A percentile compares a stretch with the other conserved stretches of the same genome.
These are phyloP conservation scores for Onychorhynchus coronatus DNA, from an alignment of 2,113 vertebrate genomes.

Conservation along the genomic window DNA sequence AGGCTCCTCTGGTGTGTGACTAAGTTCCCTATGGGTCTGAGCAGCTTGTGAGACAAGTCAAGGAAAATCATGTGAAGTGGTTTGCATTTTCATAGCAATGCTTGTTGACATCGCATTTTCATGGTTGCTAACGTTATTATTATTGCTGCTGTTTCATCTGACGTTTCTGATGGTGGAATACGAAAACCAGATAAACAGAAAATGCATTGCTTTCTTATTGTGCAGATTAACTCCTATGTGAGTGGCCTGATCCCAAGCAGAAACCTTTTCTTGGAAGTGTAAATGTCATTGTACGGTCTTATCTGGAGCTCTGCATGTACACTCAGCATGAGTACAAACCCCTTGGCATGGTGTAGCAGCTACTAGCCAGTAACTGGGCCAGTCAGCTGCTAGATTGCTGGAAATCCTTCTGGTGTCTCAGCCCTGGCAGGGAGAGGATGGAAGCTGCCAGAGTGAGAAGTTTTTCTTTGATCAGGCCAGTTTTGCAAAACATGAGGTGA, in stretches of 20 bases:
- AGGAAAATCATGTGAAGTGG: not conserved
- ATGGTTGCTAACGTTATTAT: not conserved
- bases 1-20: not conserved
- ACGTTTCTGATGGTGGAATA: not conserved
- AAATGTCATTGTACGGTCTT: rapidly evolving
- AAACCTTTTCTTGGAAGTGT: not conserved
- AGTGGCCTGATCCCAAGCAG: not conserved
- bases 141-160: not conserved
- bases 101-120: not conserved
- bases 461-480: not conserved
- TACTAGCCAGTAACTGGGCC: not conserved
- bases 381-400: not conserved
- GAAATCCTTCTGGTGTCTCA: not conserved
- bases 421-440: not conserved
- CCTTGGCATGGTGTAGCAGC: not conserved
- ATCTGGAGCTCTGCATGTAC: not conserved
- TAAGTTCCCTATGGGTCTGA: not conserved
- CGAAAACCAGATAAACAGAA: not conserved
- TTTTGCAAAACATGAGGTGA: not conserved
- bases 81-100: not conserved
- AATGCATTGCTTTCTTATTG: not conserved
- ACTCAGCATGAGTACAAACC: not conserved
- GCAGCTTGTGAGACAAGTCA: not conserved
- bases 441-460: not conserved
- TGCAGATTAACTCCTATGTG: not conserved